Conservation (phyloP, 1,140 invertebrate genomes). For the Penaeus japonicus region DNA sequence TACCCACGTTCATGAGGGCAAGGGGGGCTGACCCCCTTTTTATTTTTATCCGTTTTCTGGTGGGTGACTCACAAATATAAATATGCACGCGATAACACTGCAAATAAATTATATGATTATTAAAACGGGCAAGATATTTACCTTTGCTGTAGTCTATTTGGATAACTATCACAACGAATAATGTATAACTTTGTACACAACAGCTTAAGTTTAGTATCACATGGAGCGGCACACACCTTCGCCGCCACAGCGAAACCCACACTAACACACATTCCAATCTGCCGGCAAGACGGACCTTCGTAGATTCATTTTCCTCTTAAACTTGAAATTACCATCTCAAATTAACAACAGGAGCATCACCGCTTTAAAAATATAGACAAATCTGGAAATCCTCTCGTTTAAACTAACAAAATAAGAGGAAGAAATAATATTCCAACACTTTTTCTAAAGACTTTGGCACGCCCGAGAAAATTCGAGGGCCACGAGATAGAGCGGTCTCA, state of each 20-base stretch:
- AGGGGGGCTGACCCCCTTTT: constrained; percentile 41
- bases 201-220: constrained; percentile 52
- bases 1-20: neutral
- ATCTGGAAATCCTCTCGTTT: no score
- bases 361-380: no score
- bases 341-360: no score
- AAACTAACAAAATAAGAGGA: no score
- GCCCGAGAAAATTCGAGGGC: neutral
- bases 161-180: constrained; percentile 36
- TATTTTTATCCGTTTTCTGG: constrained; percentile 45
- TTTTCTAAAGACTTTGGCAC: neutral
- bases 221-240: constrained; percentile 30
- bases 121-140: constrained; percentile 7
- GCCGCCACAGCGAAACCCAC: constrained; percentile 41
- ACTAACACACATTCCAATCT: constrained; percentile 47
- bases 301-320: no score
- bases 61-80: constrained; percentile 38
- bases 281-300: neutral
- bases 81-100: constrained; percentile 3
- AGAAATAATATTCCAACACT: no score
- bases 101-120: neutral
- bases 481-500: constrained; percentile 1
- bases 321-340: no score
- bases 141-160: constrained; percentile 44
- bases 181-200: constrained; percentile 39